Evolutionary conservation across 2,797 vertebrate genomes (phyloP), one percentile per base, ranked within the genome.

Genomic region (Platyrinchus mystaceus): DNA sequence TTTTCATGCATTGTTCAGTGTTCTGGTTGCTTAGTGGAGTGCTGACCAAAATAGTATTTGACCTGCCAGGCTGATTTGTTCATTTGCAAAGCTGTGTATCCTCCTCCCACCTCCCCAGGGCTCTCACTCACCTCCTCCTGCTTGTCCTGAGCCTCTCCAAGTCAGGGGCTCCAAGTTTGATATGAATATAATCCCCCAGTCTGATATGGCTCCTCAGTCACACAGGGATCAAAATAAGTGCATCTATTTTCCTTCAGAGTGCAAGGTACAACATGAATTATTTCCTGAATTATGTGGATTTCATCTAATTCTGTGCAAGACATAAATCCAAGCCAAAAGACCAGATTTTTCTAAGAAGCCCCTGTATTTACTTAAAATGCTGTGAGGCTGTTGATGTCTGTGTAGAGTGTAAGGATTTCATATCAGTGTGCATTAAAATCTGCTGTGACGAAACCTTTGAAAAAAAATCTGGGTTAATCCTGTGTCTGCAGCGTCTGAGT

Each of bases 401-500:
- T 70, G 13, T 41, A 32, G 41, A 67, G 10, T 52, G 13, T 66
- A 70, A 80, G 43, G 39, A 64, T 56, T 84, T 89, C 21, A 8
- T 67, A 85, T 34, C 26, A 63, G 12, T 20, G 19, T 84, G 89
- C 43, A 74, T 53, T 82, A 60, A 95, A 89, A 78, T 88, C 55
- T 79, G 50, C 84, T 80, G 30, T 55, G 44, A 56, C 84, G 47
- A 78, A 73, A 56, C 21, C 55, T 81, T 91, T 87, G 81, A 89
- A 69, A 90, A 70, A 84, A 28, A 89, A 87, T 73, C 80, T 91
- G 46, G 68, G 74, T 93, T 96, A 93, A 94, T 92, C 71, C 68
- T 80, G 6, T 50, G 64, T 85, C 78, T 93, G 82, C 55, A 50
- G 59, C 83, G 78, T 85, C 60, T 88, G 30, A 58, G 39, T 62